Conservation (phyloP, 2,888 invertebrate species). For the Ctenicera cuprea region DNA sequence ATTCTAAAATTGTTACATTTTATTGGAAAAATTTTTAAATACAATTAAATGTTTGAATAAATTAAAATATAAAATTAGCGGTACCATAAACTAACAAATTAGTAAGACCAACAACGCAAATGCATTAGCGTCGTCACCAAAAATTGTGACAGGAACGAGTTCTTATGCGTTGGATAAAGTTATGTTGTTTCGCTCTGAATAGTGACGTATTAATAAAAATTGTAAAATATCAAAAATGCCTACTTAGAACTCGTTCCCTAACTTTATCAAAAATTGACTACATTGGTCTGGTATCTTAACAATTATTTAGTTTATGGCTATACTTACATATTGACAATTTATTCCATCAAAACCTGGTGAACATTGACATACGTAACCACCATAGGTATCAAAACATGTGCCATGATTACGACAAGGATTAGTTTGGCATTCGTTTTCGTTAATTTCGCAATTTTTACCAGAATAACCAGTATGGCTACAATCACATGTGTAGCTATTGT, state of each 20-base stretch:
- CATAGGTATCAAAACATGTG: conserved; percentile 88
- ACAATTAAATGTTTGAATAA: neutral
- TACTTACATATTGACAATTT: conserved; percentile 82
- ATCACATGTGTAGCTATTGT: conserved; percentile 86
- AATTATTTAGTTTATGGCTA: too few relatives aligned
- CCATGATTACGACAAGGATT: conserved; percentile 85
- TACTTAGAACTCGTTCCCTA: too few relatives aligned
- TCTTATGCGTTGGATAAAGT: too few relatives aligned
- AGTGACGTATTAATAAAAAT: too few relatives aligned
- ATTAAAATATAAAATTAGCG: conserved; percentile 8
- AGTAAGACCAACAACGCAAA: too few relatives aligned
- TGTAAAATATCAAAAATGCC: too few relatives aligned
- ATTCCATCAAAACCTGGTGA: conserved; percentile 86
- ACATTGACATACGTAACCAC: conserved; percentile 87
- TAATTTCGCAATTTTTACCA: conserved; percentile 83
- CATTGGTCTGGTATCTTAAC: too few relatives aligned
- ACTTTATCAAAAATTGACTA: too few relatives aligned
- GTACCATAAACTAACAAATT: too few relatives aligned
- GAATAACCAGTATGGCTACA: conserved; percentile 85
- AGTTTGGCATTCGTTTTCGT: conserved; percentile 86
- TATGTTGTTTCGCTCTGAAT: too few relatives aligned
- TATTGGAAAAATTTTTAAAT: conserved; percentile 29
- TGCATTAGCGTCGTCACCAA: too few relatives aligned
- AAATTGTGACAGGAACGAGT: too few relatives aligned
- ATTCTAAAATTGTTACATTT: conserved; percentile 64